phyloP scores from a whole-genome alignment of 2,888 invertebrate species.

The Panzeria rudis region DNA sequence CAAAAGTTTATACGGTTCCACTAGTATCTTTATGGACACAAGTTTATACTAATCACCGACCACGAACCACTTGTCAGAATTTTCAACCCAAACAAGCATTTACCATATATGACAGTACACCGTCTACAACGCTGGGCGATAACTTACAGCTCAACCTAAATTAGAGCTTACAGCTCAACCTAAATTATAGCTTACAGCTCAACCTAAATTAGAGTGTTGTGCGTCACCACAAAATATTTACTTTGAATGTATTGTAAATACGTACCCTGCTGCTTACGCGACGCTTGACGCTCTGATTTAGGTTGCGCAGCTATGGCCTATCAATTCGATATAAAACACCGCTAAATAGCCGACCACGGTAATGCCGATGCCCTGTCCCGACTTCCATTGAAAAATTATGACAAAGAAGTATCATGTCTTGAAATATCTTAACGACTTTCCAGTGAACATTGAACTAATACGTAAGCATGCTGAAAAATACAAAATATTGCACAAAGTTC shows the following conservation, averaged over 20 bases:
- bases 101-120: constrained; percentile 45
- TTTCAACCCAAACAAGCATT: constrained; percentile 62
- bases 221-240: too few relatives aligned
- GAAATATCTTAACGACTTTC: constrained; percentile 33
- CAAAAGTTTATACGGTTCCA: constrained; percentile 60
- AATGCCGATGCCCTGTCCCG: constrained; percentile 71
- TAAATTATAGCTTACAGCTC: too few relatives aligned
- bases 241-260: too few relatives aligned
- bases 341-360: constrained; percentile 63
- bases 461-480: constrained; percentile 16
- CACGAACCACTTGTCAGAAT: constrained; percentile 60
- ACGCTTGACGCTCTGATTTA: too few relatives aligned
- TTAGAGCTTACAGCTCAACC: too few relatives aligned
- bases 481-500: constrained; percentile 1
- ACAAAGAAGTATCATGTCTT: constrained; percentile 10
- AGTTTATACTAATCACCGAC: constrained; percentile 60
- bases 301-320: too few relatives aligned
- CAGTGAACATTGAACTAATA: constrained; percentile 23
- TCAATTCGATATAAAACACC: constrained; percentile 62
- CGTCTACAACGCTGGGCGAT: constrained; percentile 64
- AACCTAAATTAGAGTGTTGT: too few relatives aligned
- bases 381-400: constrained; percentile 17
- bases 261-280: too few relatives aligned
- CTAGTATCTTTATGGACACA: constrained; percentile 62
- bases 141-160: too few relatives aligned